Evolutionary conservation across 2,888 invertebrate genomes (phyloP), one percentile per base, ranked within the genome.

Genomic region (Ennomos erosarius): DNA sequence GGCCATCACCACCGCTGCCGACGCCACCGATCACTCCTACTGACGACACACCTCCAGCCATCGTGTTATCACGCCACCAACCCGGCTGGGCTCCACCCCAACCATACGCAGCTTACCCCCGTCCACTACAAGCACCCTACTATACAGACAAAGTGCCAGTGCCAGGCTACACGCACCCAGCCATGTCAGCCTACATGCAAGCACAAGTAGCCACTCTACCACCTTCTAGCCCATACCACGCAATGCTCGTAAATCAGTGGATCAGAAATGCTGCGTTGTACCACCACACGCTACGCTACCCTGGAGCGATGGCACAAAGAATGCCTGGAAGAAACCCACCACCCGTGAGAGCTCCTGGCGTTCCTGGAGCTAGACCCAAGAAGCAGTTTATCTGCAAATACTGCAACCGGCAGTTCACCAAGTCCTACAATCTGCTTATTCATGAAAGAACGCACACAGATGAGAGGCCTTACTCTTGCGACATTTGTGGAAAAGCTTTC

Each of bases 381-480:
- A 96, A 96, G 73, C 96, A 99, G 90, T 99, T 98, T 91, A 99
- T 99, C 80, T 99, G 99, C 94, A 98, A 98, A 90, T 99, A 97
- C 90, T 99, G 99, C 93, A 96, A 97, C 82, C 95, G 99, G 38
- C 98, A 99, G 82, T 99, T 99, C 91, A 99, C 99, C 68, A 99
- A 99, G 88, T 98, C 98, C 48, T 99, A 99, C 94, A 99, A 99
- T 87, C 94, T 99, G 74, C 94, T 99, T 76, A 99, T 99, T 73
- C 99, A 99, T 86, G 99, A 99, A 85, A 94, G 98, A 77, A 99
- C 99, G 1, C 99, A 99, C 85, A 99, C 99, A 38, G 98, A 99
- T 82, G 99, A 99, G 88, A 94, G 99, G 62, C 99, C 99, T 10
- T 99, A 98, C 87, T 97, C 97, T 40, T 99, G 99, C 85, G 98